These are phyloP conservation scores for Dendroctonus valens DNA, from an alignment of 1,140 invertebrate genomes.

Conservation along the genomic window DNA sequence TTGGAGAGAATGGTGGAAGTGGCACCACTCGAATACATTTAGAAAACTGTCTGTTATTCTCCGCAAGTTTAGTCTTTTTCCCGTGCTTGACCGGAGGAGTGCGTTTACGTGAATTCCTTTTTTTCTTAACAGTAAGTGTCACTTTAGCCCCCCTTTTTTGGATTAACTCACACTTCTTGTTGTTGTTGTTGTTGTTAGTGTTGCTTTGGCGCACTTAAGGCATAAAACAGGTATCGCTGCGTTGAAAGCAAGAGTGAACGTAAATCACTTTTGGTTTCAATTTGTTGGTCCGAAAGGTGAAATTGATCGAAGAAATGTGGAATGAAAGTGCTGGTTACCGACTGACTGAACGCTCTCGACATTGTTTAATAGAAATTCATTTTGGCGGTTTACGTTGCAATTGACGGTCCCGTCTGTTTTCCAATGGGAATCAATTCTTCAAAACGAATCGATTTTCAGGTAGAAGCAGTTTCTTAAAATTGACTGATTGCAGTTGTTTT, in stretches of 20 bases:
- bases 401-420: too few relatives aligned
- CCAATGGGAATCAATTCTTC: too few relatives aligned
- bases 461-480: too few relatives aligned
- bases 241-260: slow-evolving; percentile 2
- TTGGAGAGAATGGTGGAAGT: slow-evolving; percentile 29
- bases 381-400: too few relatives aligned
- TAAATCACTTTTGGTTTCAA: slow-evolving; percentile 11
- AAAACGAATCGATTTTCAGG: too few relatives aligned
- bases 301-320: slow-evolving; percentile 11
- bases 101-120: slow-evolving; percentile 26
- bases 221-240: background rate
- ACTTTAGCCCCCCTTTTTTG: slow-evolving; percentile 5
- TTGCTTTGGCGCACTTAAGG: slow-evolving; percentile 4
- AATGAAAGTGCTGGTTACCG: background rate
- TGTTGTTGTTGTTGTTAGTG: slow-evolving; percentile 1
- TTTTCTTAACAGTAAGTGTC: slow-evolving; percentile 30
- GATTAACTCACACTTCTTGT: background rate
- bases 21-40: slow-evolving; percentile 31
- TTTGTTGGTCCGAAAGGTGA: slow-evolving; percentile 6
- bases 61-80: slow-evolving; percentile 31
- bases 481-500: too few relatives aligned
- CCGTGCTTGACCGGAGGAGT: slow-evolving; percentile 28
- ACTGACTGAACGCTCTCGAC: background rate
- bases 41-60: slow-evolving; percentile 32
- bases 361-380: too few relatives aligned